Percentiles rank a stretch among this genome's conserved stretches.
phyloP scores from a whole-genome alignment of 2,888 invertebrate genomes.

The Epinotia ramella region DNA sequence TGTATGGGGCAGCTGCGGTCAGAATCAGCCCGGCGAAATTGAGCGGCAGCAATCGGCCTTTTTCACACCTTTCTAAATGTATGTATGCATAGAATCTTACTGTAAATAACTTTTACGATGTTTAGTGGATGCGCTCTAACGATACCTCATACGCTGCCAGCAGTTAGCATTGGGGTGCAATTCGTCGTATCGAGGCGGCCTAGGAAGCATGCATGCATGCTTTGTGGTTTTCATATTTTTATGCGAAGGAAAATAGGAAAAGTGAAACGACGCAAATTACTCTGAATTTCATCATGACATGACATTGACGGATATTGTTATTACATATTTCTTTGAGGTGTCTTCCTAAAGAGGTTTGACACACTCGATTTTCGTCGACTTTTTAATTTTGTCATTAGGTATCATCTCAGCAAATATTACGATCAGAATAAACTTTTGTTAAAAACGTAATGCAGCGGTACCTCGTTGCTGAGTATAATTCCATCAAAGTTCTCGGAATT shows the following conservation, averaged over 20 bases:
- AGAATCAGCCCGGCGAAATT: no score
- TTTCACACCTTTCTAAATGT: not conserved
- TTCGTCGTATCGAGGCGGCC: slow-evolving; percentile 51
- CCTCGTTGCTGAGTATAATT: no score
- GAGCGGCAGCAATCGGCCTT: not conserved
- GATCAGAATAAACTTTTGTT: no score
- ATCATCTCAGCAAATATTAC: no score
- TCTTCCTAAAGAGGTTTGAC: not conserved
- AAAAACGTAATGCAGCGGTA: no score
- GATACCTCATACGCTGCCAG: slow-evolving; percentile 39
- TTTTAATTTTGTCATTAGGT: no score
- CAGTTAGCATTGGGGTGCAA: slow-evolving; percentile 59
- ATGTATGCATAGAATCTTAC: not conserved
- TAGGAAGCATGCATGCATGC: slow-evolving; percentile 62
- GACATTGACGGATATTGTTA: slow-evolving; percentile 16
- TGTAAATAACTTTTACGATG: not conserved
- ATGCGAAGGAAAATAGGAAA: not conserved
- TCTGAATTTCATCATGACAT: slow-evolving; percentile 6
- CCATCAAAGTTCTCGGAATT: no score
- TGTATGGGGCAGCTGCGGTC: no score
- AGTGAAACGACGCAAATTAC: slow-evolving; percentile 1
- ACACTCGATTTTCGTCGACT: not conserved
- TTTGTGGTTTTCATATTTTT: slow-evolving; percentile 46
- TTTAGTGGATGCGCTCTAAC: not conserved
- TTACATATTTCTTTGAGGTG: not conserved